Evolutionary conservation across 2,113 vertebrate species (phyloP), one percentile per base, ranked within the genome.

Genomic region (Craseonycteris thonglongyai): DNA sequence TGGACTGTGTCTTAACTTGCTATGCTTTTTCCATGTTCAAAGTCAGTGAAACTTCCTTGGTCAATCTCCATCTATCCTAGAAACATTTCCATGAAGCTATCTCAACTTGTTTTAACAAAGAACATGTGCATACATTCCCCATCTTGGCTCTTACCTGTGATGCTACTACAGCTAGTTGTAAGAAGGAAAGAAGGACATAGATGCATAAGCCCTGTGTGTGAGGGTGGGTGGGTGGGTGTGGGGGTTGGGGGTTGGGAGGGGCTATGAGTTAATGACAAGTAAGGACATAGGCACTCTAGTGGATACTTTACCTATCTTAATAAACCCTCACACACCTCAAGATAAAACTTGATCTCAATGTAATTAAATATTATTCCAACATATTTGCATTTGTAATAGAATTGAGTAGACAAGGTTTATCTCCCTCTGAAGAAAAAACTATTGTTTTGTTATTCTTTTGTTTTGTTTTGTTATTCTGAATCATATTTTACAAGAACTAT

Each of bases 31-130:
- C 4, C 1, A 28, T 33, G 33, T 0, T 16, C 40, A 33, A 33
- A 49, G 16, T 76, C 74, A 59, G 6, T 8, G 18, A 19, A 40
- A 0, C 14, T 78, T 58, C 42, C 7, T 74, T 10, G 9, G 10
- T 18, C 7, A 54, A 65, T 28, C 2, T 6, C 5, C 3, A 0
- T 85, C 6, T 0, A 9, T 56, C 12, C 0, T 84, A 22, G 6
- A 63, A 63, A 75, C 0, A 7, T 68, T 63, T 42, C 65, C 15
- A 1, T 51, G 33, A 85, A 66, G 10, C 30, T 76, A 14, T 30
- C 18, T 13, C 6, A 33, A n/a, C 10, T 59, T 76, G 3, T 47
- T 40, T 3, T 24, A 93, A 21, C 9, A 82, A 76, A 89, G 6
- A 24, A 28, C 38, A 42, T 89, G 2, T 59, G 24, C 2, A 21